Conservation (phyloP, 2,113 vertebrate genomes). For the Pedionomus torquatus region DNA sequence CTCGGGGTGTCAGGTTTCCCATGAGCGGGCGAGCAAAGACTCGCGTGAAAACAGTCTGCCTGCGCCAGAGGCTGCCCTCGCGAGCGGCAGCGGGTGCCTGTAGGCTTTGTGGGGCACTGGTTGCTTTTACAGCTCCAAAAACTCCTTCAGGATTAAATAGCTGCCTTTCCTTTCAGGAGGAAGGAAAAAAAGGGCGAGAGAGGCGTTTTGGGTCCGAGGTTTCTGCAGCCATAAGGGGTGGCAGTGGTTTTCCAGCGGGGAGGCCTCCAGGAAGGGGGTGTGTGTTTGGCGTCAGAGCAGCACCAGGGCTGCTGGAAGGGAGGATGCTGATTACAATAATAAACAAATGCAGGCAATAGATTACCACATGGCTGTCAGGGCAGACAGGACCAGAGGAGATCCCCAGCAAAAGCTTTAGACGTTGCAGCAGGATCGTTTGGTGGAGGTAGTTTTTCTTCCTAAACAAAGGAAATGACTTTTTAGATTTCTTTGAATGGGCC, state of each 20-base stretch:
- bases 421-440: background rate
- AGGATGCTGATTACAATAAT: conserved; percentile 96
- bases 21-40: background rate
- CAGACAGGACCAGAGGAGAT: conserved; percentile 14
- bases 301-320: conserved; percentile 82
- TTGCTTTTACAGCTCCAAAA: background rate
- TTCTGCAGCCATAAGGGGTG: conserved; percentile 29
- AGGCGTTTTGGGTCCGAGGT: background rate
- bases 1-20: conserved; percentile 59
- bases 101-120: background rate
- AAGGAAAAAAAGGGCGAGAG: background rate
- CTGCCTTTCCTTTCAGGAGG: background rate
- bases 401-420: background rate
- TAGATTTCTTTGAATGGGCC: background rate
- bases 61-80: rapidly evolving
- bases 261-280: conserved; percentile 93
- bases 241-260: conserved; percentile 58
- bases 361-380: conserved; percentile 60
- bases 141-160: background rate
- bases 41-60: conserved; percentile 18
- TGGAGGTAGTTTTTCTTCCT: background rate
- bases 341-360: conserved; percentile 85
- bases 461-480: conserved; percentile 1
- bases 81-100: rapidly evolving
- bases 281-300: conserved; percentile 75